Evolutionary conservation across 2,888 invertebrate species (phyloP), one percentile per base, ranked within the genome.

Genomic region (Trachelus troglodyta): DNA sequence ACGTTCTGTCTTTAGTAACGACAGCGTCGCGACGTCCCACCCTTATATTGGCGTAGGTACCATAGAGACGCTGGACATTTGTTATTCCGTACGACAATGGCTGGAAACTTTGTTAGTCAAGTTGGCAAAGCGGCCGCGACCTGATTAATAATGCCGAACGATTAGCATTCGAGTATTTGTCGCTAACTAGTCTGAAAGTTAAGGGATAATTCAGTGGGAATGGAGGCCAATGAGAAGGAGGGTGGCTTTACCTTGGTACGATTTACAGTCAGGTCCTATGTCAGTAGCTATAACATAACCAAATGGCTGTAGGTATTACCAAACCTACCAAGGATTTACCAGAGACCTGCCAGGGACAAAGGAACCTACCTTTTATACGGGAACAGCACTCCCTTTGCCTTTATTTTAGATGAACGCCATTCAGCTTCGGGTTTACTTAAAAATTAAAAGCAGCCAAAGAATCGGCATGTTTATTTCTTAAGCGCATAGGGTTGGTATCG

Each of bases 71-170:
- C 31, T 74, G 12, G 33, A 30, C n/a, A 76, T 78, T 78, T 78
- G 75, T 78, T 78, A 78, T 78, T 78, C 78, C 30, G 71, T 69
- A 73, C 78, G 75, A 78, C 78, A 78, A 76, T 78, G 78, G 75
- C 75, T 78, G 78, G 73, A 78, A 78, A 78, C 76, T 78, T 78
- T 78, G 78, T 76, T 78, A 78, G 75, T 73, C 69, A 73, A 78
- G 75, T 78, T 69, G 74, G 73, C 71, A 78, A 78, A 75, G 73
- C 75, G 76, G 73, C 73, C 34, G 69, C 75, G 15, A 76, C 69
- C 78, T 78, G 78, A 78, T 78, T 78, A 75, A 76, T 78, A 78
- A 78, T 76, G 76, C 73, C 78, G 35, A 76, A n/a, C 78, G 78
- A 78, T 78, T 78, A 78, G 78, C 78, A 78, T 78, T 78, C 69